Evolutionary conservation across 1,140 invertebrate species (phyloP), one percentile per base, ranked within the genome.

Genomic region (Neodiprion lecontei): DNA sequence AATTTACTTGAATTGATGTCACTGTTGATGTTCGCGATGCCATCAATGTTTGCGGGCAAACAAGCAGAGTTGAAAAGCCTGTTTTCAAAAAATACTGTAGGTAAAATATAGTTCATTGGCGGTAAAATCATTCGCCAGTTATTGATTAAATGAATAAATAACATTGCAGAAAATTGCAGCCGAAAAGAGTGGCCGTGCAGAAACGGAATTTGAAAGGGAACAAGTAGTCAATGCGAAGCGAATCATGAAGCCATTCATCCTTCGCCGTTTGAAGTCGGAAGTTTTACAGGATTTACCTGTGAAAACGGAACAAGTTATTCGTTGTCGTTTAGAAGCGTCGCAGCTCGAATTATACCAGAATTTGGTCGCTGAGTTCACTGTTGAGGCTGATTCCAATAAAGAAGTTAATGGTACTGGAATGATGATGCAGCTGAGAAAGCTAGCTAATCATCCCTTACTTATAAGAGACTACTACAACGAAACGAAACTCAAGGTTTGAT

Each of bases 1-100:
- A 99, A 98, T 89, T 89, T 99, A 69, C 84, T 99, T 49, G 97
- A 99, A 89, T 88, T 99, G 65, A 98, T 99, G 93, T 99, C 97
- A 0, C 88, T 99, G 9, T 89, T 99, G 9, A 95, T 96, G 79
- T 99, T 99, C 88, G 96, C 98, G 9, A 98, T 99, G 96, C 97
- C 97, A 1, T 92, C 97, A 75, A 93, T 99, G 84, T 99, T 99
- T 89, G 92, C 93, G 65, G 93, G 93, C 7, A 97, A 97, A 86
- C 95, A 95, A 69, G 93, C 95, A 7, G 94, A 97, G 79, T 90
- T 99, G 1, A 97, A 97, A 82, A 93, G 92, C 79, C 90, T 98
- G 72, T 99, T 99, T 87, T 91, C 93, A 69, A 94, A 92, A 77
- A 94, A 91, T 85, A 82, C 90, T 10, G 92, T 92, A 83, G 89